Evolutionary conservation across 2,797 vertebrate species (phyloP).

Genomic region (Hemibagrus guttatus): DNA sequence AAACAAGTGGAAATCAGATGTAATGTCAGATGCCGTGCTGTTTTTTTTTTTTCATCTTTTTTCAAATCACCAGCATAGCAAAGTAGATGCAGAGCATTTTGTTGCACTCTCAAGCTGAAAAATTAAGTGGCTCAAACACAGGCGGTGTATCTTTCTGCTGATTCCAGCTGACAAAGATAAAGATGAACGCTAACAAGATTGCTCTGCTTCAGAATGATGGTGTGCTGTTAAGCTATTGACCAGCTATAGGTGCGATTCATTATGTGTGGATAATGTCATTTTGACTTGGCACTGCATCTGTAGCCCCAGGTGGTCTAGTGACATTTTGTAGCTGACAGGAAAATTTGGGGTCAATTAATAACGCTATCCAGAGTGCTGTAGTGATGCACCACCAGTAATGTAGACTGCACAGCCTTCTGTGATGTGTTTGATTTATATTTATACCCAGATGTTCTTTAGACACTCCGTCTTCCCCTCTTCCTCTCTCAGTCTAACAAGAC

Average conservation of each 20-base stretch:
- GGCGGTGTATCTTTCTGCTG: constrained; percentile 23
- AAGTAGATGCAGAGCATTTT: constrained; percentile 18
- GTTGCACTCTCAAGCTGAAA: constrained; percentile 41
- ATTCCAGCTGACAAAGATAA: constrained; percentile 61
- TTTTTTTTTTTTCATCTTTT: constrained; percentile 6
- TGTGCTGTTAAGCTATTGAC: constrained; percentile 63
- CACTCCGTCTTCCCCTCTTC: constrained; percentile 62
- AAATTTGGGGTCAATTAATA: constrained; percentile 77
- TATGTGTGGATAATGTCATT: constrained; percentile 71
- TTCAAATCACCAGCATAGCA: constrained; percentile 23
- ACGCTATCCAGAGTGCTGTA: constrained; percentile 64
- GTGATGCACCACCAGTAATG: constrained; percentile 69
- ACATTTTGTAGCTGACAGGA: constrained; percentile 76
- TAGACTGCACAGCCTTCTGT: constrained; percentile 62
- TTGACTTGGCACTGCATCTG: constrained; percentile 71
- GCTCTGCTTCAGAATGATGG: constrained; percentile 63
- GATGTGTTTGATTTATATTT: constrained; percentile 75
- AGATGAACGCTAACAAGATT: constrained; percentile 58
- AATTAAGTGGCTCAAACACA: constrained; percentile 37
- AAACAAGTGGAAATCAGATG: not conserved
- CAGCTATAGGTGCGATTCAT: constrained; percentile 68
- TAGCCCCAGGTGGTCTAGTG: constrained; percentile 72
- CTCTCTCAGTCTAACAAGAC: constrained; percentile 68
- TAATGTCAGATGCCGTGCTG: not conserved
- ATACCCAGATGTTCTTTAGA: constrained; percentile 72